Conservation (phyloP, 1,140 invertebrate genomes). For the Oreohelix idahoensis region DNA sequence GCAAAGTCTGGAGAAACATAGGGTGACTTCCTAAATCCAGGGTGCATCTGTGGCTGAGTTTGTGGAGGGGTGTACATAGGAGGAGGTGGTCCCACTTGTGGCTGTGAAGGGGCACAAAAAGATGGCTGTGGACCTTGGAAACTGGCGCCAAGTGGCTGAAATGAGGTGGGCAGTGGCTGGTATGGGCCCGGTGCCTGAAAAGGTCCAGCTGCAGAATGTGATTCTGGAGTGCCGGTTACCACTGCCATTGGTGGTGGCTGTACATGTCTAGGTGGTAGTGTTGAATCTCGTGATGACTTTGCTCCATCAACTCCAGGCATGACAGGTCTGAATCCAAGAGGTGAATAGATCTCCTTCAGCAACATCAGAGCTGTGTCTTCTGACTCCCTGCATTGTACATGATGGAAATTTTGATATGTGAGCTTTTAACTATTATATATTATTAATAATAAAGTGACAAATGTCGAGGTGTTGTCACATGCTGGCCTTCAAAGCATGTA, state of each 20-base stretch:
- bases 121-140: neutral
- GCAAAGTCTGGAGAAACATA: slow-evolving; percentile 33
- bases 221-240: neutral
- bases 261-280: slow-evolving; percentile 1
- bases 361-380: slow-evolving; percentile 95
- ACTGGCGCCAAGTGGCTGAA: neutral
- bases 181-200: neutral
- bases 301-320: slow-evolving; percentile 63
- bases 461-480: too few species aligned
- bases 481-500: too few species aligned
- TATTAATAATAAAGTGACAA: too few species aligned
- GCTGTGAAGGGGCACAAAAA: neutral
- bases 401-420: too few species aligned
- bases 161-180: too few species aligned
- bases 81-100: slow-evolving; percentile 18
- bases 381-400: slow-evolving; percentile 86
- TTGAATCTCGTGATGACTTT: neutral
- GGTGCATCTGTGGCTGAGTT: neutral
- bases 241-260: neutral
- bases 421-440: too few species aligned
- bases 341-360: slow-evolving; percentile 89
- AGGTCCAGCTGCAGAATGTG: too few species aligned
- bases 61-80: slow-evolving; percentile 14
- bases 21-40: slow-evolving; percentile 14
- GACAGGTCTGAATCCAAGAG: slow-evolving; percentile 64